Evolutionary conservation across 2,888 invertebrate species (phyloP).

Genomic region (Ophonus ardosiacus): DNA sequence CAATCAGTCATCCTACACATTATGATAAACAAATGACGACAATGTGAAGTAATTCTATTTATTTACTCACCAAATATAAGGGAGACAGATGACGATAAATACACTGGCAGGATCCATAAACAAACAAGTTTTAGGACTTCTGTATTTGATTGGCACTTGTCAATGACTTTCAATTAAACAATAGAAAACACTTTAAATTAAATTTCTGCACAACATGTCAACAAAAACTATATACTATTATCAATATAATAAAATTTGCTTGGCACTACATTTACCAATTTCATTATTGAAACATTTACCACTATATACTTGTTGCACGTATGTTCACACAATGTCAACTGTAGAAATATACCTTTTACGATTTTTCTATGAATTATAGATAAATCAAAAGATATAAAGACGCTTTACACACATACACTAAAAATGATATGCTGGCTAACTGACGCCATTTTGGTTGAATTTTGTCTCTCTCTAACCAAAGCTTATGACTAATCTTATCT

Average conservation of each 20-base stretch:
- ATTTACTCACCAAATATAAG: constrained; percentile 58
- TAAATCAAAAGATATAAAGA: constrained; percentile 59
- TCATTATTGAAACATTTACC: constrained; percentile 41
- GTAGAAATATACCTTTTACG: constrained; percentile 37
- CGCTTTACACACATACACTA: constrained; percentile 70
- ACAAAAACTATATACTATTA: constrained; percentile 26
- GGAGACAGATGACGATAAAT: constrained; percentile 53
- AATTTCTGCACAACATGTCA: constrained; percentile 37
- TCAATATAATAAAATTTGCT: constrained; percentile 46
- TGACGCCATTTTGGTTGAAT: constrained; percentile 76
- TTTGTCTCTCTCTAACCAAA: constrained; percentile 71
- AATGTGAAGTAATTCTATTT: constrained; percentile 26
- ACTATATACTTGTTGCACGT: constrained; percentile 57
- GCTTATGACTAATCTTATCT: constrained; percentile 67
- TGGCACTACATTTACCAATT: constrained; percentile 49
- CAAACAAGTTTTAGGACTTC: constrained; percentile 50
- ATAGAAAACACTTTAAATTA: constrained; percentile 41
- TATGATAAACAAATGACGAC: constrained; percentile 33
- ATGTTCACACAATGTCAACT: constrained; percentile 48
- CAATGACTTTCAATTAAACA: constrained; percentile 46
- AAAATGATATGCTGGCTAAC: constrained; percentile 76
- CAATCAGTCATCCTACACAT: constrained; percentile 21
- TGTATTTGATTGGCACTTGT: constrained; percentile 60
- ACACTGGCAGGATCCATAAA: constrained; percentile 57
- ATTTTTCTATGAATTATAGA: constrained; percentile 56